Evolutionary conservation across 2,888 invertebrate species (phyloP).

Genomic region (Acleris sparsana): DNA sequence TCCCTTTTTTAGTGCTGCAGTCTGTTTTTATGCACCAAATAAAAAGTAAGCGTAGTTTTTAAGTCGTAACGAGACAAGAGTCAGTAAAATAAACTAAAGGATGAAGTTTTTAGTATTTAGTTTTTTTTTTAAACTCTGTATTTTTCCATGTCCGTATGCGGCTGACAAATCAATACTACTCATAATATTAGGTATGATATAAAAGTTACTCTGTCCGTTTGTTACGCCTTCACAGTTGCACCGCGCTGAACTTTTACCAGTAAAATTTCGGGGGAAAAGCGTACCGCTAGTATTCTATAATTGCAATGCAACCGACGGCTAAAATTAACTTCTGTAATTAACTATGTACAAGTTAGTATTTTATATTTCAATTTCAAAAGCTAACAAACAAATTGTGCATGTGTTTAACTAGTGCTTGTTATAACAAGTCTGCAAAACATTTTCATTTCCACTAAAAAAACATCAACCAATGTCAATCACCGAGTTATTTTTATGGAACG

Average conservation of each 20-base stretch:
- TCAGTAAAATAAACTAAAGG: background rate
- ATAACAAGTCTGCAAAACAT: background rate
- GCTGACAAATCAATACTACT: no score
- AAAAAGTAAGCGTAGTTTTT: slow-evolving; percentile 25
- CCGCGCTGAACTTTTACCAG: no score
- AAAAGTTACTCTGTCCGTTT: no score
- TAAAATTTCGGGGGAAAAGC: no score
- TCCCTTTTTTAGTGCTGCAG: slow-evolving; percentile 51
- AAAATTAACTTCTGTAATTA: background rate
- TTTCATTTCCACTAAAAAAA: slow-evolving; percentile 2
- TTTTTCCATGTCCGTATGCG: no score
- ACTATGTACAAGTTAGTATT: background rate
- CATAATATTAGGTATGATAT: no score
- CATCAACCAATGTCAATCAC: slow-evolving; percentile 3
- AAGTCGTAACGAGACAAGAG: slow-evolving; percentile 20
- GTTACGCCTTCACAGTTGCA: no score
- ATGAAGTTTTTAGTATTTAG: background rate
- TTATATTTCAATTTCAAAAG: background rate
- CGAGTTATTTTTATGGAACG: slow-evolving; percentile 27
- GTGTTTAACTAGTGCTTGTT: background rate
- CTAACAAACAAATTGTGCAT: background rate
- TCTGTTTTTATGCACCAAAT: slow-evolving; percentile 41
- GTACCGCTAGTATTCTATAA: background rate
- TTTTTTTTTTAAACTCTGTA: no score
- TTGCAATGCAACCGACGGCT: background rate